Evolutionary conservation across 1,140 invertebrate genomes (phyloP), one percentile per base, ranked within the genome.

Genomic region (Octopus bimaculoides): DNA sequence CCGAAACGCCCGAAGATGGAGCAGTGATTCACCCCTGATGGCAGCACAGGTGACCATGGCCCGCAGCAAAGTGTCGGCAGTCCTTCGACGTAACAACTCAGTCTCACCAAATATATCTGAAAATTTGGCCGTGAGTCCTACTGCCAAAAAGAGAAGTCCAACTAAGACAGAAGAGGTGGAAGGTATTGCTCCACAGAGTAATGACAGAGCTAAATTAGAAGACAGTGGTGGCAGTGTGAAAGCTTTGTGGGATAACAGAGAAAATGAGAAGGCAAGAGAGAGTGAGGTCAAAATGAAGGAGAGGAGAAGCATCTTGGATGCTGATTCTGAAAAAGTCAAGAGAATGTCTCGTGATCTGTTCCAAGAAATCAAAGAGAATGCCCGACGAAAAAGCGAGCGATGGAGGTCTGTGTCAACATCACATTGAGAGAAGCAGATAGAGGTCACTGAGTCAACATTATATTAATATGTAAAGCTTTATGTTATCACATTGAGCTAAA

Each of bases 321-420:
- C 80, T n/a, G 54, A 77, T 14, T 52, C 56, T 52, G 53, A 41
- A 54, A 26, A 54, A 4, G 41, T 75, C 20, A 75, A 71, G 10
- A 56, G 56, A 6, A 54, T 61, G 12, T 66, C 61, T 14, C 77
- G 79, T 54, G 77, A 74, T 7, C 17, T 26, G 20, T 69, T 82
- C 12, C 75, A 80, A 52, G 78, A 80, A 52, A 9, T 82, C n/a
- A 73, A 78, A 69, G 83, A 79, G 26, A 82, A 80, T 76, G 81
- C 79, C 20, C 54, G 82, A 12, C 80, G 78, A 52, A 84, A 83
- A 79, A 84, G 77, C 54, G 82, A 84, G 56, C 71, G 82, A 17
- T 83, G 82, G 82, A 61, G 82, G 41, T 78, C 79, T 20, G 76
- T 81, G 74, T 80, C 81, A 41, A 73, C 81, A 17, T 55, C 55